Percentiles rank a stretch among this genome's conserved stretches.
These are phyloP conservation scores for Leptinotarsa haldemani DNA, from an alignment of 2,888 invertebrate genomes.

Conservation along the genomic window DNA sequence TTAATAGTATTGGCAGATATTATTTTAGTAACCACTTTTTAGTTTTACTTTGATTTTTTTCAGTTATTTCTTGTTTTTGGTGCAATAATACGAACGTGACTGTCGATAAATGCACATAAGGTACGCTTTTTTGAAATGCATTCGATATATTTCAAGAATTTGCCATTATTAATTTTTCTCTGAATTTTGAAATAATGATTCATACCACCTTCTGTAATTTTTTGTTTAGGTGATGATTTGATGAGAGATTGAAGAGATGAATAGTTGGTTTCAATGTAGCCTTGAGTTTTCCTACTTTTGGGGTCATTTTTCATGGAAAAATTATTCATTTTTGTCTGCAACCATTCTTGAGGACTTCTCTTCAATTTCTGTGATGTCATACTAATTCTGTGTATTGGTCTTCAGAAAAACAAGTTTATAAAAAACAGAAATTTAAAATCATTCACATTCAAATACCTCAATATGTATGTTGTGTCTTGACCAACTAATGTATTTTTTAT, in stretches of 20 bases:
- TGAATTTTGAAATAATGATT: not conserved
- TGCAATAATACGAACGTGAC: not conserved
- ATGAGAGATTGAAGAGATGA: not conserved
- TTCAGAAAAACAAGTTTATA: too few species aligned
- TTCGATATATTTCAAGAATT: not conserved
- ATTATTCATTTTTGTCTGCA: not conserved
- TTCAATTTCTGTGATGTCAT: too few species aligned
- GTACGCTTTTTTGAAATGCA: not conserved
- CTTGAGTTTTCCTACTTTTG: not conserved
- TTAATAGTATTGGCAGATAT: not conserved
- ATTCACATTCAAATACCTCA: too few species aligned
- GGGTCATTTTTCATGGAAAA: not conserved
- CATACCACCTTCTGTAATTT: not conserved
- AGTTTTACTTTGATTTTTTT: not conserved
- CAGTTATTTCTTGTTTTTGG: not conserved
- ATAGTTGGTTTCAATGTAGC: not conserved
- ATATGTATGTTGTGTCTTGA: too few species aligned
- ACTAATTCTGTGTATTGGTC: too few species aligned
- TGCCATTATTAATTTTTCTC: not conserved
- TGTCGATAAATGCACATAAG: not conserved
- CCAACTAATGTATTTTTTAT: too few species aligned
- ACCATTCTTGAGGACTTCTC: too few species aligned
- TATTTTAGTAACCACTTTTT: too few species aligned
- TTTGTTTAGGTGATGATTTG: not conserved
- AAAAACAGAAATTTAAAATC: too few species aligned